Evolutionary conservation across 1,140 invertebrate species (phyloP), one percentile per base, ranked within the genome.

Genomic region (Rhagoletis zephyria): DNA sequence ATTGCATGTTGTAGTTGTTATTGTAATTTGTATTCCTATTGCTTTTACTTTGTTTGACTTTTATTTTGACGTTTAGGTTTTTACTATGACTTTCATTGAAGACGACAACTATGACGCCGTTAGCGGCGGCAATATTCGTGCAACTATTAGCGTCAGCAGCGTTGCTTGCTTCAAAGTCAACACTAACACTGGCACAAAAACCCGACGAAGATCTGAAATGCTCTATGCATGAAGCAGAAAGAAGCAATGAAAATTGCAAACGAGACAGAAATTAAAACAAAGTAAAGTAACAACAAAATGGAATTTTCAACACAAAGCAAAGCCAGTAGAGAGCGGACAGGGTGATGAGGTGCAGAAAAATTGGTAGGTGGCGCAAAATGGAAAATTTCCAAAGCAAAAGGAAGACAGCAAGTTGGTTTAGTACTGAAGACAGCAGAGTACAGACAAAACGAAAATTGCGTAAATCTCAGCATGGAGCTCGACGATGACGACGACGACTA

Each of bases 51-150:
- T 89, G 92, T 67, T 77, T 67, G 90, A 45, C 9, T 81, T 90
- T 92, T 91, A 90, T 90, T 92, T 92, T 92, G 85, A 85, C 90
- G 91, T 91, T 91, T 92, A 90, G 90, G 88, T 51, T 92, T 92
- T 92, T 92, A 92, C 91, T 92, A 92, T 92, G 91, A 92, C 91
- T 92, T 92, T 92, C 91, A 92, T 92, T 92, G 89, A 92, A 92
- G 90, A 91, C 90, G 91, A 90, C 90, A 48, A 19, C 45, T 45
- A 10, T 6, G 42, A 3, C 48, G 16, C 51, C 16, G 16, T 7
- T 10, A 67, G 19, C 6, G 16, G 30, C 7, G 74, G 10, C 74
- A 19, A 56, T 16, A 10, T 30, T 30, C 30, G 30, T 30, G 30
- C 14, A 81, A 81, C 51, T 81, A 56, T 56, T 56, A 30, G 74